A percentile compares a stretch with the other conserved stretches of the same genome.
phyloP scores from a whole-genome alignment of 2,888 invertebrate genomes.

The Melolontha melolontha region DNA sequence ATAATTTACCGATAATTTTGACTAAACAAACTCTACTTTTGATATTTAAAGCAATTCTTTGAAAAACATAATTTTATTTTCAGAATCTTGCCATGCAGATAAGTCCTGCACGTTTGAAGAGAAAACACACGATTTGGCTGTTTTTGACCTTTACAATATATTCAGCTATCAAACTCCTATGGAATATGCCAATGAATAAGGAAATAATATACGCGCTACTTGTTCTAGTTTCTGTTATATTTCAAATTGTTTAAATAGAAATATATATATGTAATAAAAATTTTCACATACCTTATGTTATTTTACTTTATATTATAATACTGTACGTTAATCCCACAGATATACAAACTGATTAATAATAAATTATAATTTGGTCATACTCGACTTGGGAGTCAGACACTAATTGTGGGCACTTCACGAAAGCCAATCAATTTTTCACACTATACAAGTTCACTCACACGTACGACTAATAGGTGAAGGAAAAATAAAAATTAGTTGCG shows the following conservation, averaged over 20 bases:
- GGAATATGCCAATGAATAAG: slow-evolving; percentile 44
- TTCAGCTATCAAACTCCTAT: slow-evolving; percentile 40
- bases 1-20: no score
- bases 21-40: no score
- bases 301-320: slow-evolving; percentile 1
- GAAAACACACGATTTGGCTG: slow-evolving; percentile 18
- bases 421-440: slow-evolving; percentile 41
- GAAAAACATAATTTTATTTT: no score
- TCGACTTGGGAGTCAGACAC: no score
- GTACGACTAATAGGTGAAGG: not conserved
- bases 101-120: slow-evolving; percentile 44
- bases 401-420: not conserved
- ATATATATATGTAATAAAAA: slow-evolving; percentile 17
- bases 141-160: slow-evolving; percentile 47
- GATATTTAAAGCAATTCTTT: no score
- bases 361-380: slow-evolving; percentile 3
- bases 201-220: no score
- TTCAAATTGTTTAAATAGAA: not conserved
- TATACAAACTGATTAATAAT: not conserved
- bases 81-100: slow-evolving; percentile 48
- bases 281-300: slow-evolving; percentile 37
- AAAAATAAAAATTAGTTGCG: slow-evolving; percentile 3
- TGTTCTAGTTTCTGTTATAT: no score
- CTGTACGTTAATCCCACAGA: no score
- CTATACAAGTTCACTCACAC: not conserved